A percentile compares a stretch with the other conserved stretches of the same genome.
These are phyloP conservation scores for Heteromurus nitidus DNA, from an alignment of 2,888 invertebrate species.

Conservation along the genomic window DNA sequence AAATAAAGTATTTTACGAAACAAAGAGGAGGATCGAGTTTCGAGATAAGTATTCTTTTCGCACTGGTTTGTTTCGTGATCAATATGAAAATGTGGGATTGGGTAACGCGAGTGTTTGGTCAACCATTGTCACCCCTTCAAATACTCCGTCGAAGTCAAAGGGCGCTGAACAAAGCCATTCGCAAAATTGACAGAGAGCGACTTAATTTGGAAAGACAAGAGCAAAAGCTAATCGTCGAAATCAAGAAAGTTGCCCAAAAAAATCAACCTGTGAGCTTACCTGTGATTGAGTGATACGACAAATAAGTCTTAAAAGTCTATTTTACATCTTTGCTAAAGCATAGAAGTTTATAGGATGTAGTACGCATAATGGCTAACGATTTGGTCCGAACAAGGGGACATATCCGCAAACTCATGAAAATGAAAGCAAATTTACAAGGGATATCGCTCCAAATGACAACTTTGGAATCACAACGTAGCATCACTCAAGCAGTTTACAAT, in stretches of 20 bases:
- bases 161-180: slow-evolving; percentile 79
- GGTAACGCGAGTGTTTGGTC: slow-evolving; percentile 79
- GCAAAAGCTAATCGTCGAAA: slow-evolving; percentile 80
- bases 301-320: too few species aligned
- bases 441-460: slow-evolving; percentile 80
- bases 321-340: too few species aligned
- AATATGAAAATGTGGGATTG: too few species aligned
- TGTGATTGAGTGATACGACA: too few species aligned
- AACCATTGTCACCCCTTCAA: slow-evolving; percentile 79
- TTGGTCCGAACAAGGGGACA: slow-evolving; percentile 79
- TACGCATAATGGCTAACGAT: slow-evolving; percentile 81
- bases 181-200: slow-evolving; percentile 79
- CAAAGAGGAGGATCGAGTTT: too few species aligned
- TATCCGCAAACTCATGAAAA: slow-evolving; percentile 80
- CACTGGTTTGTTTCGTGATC: too few species aligned
- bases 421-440: slow-evolving; percentile 81
- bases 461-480: slow-evolving; percentile 79
- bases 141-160: slow-evolving; percentile 80
- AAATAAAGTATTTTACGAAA: too few species aligned
- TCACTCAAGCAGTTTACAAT: slow-evolving; percentile 81
- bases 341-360: slow-evolving; percentile 77
- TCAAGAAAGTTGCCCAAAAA: slow-evolving; percentile 79
- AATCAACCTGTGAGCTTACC: slow-evolving; percentile 47
- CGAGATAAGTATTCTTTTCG: too few species aligned
- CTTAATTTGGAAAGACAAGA: slow-evolving; percentile 80